phyloP scores from a whole-genome alignment of 2,113 vertebrate species.

The Actenoides lindsayi region DNA sequence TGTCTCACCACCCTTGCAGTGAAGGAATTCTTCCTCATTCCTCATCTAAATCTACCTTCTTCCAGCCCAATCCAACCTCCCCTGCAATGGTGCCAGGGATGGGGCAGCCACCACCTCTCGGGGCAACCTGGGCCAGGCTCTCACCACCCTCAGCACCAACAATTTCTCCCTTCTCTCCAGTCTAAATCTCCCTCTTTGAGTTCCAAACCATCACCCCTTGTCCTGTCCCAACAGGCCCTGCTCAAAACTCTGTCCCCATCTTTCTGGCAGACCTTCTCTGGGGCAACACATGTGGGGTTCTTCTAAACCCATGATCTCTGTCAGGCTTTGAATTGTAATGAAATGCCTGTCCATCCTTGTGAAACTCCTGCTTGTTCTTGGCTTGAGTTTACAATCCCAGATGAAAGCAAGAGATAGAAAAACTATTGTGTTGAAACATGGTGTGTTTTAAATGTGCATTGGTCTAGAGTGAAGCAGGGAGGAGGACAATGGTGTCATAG shows the following conservation, averaged over 20 bases:
- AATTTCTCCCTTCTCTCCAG: no score
- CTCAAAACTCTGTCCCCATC: neutral
- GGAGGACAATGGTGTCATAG: neutral
- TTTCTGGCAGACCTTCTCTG: neutral
- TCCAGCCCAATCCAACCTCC: no score
- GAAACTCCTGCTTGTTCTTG: neutral
- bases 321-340: neutral
- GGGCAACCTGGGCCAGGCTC: no score
- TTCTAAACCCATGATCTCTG: neutral
- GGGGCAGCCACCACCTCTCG: no score
- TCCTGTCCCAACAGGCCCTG: neutral
- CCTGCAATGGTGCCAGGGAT: no score
- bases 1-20: fast-evolving
- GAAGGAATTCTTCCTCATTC: no score
- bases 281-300: neutral
- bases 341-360: neutral
- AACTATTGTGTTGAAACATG: fast-evolving
- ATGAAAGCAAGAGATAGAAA: neutral
- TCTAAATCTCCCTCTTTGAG: neutral
- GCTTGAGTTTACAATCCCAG: neutral
- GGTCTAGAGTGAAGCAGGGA: neutral
- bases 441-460: fast-evolving
- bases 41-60: no score
- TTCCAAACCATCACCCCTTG: neutral
- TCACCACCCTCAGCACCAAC: no score